phyloP scores from a whole-genome alignment of 92 coral and sea anemone genomes.

The Desmophyllum pertusum region DNA sequence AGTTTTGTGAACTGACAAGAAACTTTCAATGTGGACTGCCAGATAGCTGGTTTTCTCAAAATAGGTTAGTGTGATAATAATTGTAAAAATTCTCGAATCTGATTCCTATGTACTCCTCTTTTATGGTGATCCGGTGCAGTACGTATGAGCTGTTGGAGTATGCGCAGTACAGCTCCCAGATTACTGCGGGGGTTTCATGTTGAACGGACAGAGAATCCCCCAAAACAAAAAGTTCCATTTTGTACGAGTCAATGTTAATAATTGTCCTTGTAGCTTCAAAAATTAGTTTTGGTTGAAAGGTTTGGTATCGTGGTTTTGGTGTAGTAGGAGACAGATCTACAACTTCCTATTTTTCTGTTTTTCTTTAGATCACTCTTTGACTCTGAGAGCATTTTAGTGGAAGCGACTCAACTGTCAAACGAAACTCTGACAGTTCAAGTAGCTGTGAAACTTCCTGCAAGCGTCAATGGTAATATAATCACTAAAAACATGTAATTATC shows the following conservation, averaged over 20 bases:
- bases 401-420: constrained; percentile 3
- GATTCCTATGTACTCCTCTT: too few relatives aligned
- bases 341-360: neutral
- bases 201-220: too few relatives aligned
- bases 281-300: too few relatives aligned
- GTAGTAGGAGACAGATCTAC: neutral
- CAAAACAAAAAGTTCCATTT: too few relatives aligned
- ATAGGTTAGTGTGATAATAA: constrained; percentile 13
- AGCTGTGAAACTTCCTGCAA: constrained; percentile 16
- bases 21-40: constrained; percentile 3
- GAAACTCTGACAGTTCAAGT: neutral
- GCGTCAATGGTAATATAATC: neutral
- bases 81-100: neutral
- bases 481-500: too few relatives aligned
- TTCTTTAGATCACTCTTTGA: constrained; percentile 16
- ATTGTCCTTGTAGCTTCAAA: too few relatives aligned
- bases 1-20: neutral
- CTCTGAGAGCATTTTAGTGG: constrained; percentile 8
- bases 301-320: too few relatives aligned
- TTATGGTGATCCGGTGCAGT: too few relatives aligned
- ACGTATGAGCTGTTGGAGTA: too few relatives aligned
- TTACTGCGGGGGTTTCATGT: too few relatives aligned
- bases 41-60: neutral
- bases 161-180: too few relatives aligned
- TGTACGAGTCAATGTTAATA: too few relatives aligned